Evolutionary conservation across 92 coral and sea anemone genomes (phyloP).

Genomic region (Metridium senile): DNA sequence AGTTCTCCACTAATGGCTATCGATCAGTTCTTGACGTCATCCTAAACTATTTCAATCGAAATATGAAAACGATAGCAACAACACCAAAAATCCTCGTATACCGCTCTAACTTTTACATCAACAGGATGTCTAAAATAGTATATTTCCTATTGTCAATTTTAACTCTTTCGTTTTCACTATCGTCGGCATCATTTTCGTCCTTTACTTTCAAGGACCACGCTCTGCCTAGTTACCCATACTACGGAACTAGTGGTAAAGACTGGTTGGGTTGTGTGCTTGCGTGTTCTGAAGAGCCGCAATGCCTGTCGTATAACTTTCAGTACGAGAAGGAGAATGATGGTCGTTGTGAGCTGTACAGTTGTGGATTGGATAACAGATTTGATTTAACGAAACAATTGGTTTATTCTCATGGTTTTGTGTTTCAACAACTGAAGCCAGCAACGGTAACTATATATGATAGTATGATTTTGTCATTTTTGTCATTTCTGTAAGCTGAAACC

Average conservation of each 20-base stretch:
- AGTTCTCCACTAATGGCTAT: no score
- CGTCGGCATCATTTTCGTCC: neutral
- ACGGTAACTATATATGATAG: neutral
- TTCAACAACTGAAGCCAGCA: conserved; percentile 33
- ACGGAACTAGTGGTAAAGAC: neutral
- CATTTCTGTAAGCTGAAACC: neutral
- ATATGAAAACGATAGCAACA: neutral
- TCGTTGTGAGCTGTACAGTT: conserved; percentile 23
- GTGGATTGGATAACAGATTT: conserved; percentile 13
- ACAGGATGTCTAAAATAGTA: neutral
- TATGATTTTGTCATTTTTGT: neutral
- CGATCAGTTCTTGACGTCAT: neutral
- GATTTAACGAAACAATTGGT: conserved; percentile 1
- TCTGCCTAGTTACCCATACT: neutral
- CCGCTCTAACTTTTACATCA: neutral
- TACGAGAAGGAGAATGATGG: conserved; percentile 5
- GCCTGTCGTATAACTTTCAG: conserved; percentile 27
- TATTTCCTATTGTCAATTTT: neutral
- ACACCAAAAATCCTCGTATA: neutral
- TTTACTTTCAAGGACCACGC: conserved; percentile 19
- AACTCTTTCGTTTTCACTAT: neutral
- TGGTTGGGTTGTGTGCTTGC: conserved; percentile 12
- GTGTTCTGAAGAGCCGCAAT: conserved; percentile 8
- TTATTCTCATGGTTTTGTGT: conserved; percentile 20
- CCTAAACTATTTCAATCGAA: neutral